phyloP scores from a whole-genome alignment of 2,888 invertebrate genomes.

The Notodonta dromedarius region DNA sequence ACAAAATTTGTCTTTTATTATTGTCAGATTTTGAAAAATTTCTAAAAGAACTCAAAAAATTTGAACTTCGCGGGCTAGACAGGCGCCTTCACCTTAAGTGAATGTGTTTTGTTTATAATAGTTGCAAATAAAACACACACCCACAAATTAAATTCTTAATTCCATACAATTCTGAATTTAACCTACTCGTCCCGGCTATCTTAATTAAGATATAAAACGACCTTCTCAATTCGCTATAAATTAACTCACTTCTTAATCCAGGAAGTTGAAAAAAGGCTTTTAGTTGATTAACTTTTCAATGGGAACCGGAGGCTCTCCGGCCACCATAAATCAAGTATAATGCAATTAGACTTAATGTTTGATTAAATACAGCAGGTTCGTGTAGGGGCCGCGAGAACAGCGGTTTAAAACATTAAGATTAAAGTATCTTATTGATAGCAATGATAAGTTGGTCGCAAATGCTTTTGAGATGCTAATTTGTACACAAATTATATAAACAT shows the following conservation, averaged over 20 bases:
- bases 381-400: conserved; percentile 16
- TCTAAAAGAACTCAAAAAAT: no score
- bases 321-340: conserved; percentile 75
- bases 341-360: conserved; percentile 74
- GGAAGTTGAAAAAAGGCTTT: conserved; percentile 70
- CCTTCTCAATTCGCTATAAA: conserved; percentile 68
- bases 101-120: no score
- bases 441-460: no score
- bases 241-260: conserved; percentile 73
- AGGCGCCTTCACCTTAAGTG: no score
- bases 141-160: conserved; percentile 26
- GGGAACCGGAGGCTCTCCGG: conserved; percentile 68
- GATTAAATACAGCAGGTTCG: conserved; percentile 53
- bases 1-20: no score
- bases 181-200: conserved; percentile 30
- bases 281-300: conserved; percentile 81
- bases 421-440: not conserved
- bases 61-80: no score
- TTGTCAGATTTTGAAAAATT: no score
- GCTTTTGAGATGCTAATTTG: no score
- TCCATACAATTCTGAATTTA: conserved; percentile 18
- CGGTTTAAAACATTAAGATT: not conserved
- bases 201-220: conserved; percentile 64
- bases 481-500: no score
- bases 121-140: conserved; percentile 9